Base-by-base conservation (phyloP, 2,888 invertebrate species). In the Conchocele bisecta region DNA sequence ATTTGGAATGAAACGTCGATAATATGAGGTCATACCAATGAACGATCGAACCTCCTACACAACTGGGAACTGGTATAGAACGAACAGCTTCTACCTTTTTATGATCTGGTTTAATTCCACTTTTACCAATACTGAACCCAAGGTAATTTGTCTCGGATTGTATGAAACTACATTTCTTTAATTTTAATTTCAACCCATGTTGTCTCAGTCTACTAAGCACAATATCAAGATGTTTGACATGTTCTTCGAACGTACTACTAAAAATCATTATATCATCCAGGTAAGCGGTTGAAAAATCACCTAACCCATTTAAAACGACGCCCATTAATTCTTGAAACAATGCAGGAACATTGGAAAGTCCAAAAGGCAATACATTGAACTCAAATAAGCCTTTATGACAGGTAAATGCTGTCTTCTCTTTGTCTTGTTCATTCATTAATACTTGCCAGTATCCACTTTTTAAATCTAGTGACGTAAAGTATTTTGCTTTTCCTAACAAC, bases 241-340 rank as follows among this genome's bases (percentile, higher is more conserved):
- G 79, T 28, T 75, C 79, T 17, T 75, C 70, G 11, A 57, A 4
- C 11, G 66, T 59, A 11, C 41, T 22, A 26, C 53, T 63, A 31
- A 61, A 75, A 15, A 80, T 69, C 2, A 79, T 22, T 20, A 79
- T 68, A 29, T 76, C 75, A 35, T 81, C 78, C 4, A 81, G 28
- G 41, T 81, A 79, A 24, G 42, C 58, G 9, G 37, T 44, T 31
- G 51, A 28, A 51, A 78, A 81, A 3, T 42, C 29, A 28, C 59
- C 71, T 11, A 57, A 42, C 4, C 60, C 79, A 17, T 71, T 29
- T 7, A 71, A 35, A 7, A 71, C 76, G 17, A 46, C 3, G 22
- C 17, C 15, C 63, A 79, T 63, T 5, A 75, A 28, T 35, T 65
- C 31, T 41, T 69, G 60, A 39, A 37, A 72, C 13, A 53, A 35